Evolutionary conservation across 2,797 vertebrate genomes (phyloP), one percentile per base, ranked within the genome.

Genomic region (Semaprochilodus insignis): DNA sequence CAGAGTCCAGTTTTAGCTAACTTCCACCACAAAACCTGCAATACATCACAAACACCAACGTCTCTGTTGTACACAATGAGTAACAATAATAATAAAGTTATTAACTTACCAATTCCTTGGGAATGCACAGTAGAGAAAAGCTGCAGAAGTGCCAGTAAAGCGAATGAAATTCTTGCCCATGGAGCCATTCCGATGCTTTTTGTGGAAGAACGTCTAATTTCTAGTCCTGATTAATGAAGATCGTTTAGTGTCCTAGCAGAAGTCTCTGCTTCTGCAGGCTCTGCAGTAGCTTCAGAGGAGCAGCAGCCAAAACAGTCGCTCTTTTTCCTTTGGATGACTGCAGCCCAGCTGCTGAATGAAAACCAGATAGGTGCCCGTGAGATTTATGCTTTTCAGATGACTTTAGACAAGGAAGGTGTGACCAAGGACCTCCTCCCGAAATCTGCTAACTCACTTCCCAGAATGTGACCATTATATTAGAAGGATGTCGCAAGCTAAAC

Each of bases 61-160:
- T 10, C 4, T 23, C 34, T 67, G 25, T 34, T 21, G 19, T 54
- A 66, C 4, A 5, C n/a, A 3, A 15, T 31, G 27, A 78, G 34
- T 59, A 55, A 7, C 25, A 66, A n/a, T 19, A 59, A 59, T 63
- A 27, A 60, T 59, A 73, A n/a, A 48, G 17, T 60, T 27, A 65
- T 59, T 40, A 17, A 92, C 97, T 97, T 95, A 98, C 97, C 96
- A 88, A 95, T 95, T n/a, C 96, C 95, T 90, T 96, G 92, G 77
- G 93, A 91, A 90, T 79, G 90, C 88, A 91, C 94, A 81, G 88
- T 90, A 89, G 90, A 84, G 76, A 91, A 87, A 5, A 95, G 91
- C 85, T 93, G 95, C 80, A 95, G 92, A 87, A 95, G 88, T 81
- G 96, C 82, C 88, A 95, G 92, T 89, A 92, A 87, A 83, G 95